These are phyloP conservation scores for Monopterus albus DNA, from an alignment of 2,113 vertebrate genomes.

Conservation along the genomic window DNA sequence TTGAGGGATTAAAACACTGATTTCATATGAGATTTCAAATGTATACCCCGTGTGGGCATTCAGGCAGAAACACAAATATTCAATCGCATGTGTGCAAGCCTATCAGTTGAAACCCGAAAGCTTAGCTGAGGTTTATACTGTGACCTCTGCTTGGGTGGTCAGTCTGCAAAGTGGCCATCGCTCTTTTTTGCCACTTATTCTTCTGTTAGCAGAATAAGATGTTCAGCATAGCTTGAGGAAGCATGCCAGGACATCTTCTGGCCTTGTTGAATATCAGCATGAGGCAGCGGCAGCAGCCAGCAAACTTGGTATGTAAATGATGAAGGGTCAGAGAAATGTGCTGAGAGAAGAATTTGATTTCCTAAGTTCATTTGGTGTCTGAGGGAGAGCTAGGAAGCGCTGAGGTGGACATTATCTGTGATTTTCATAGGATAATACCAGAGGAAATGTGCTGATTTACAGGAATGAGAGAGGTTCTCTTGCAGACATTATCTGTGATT, in stretches of 20 bases:
- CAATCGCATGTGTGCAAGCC: conserved; percentile 54
- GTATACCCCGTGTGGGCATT: background rate
- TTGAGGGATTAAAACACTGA: conserved; percentile 44
- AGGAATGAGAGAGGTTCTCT: conserved; percentile 12
- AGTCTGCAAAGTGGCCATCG: conserved; percentile 28
- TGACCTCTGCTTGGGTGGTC: conserved; percentile 59
- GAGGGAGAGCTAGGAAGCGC: conserved; percentile 18
- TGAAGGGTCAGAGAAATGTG: conserved; percentile 56
- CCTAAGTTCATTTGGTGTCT: conserved; percentile 27
- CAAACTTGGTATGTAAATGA: conserved; percentile 64
- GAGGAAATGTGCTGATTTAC: conserved; percentile 33
- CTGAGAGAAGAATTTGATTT: conserved; percentile 37
- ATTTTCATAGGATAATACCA: conserved; percentile 39
- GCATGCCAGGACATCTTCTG: conserved; percentile 37
- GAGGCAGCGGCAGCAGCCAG: conserved; percentile 25
- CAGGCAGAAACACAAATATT: conserved; percentile 50
- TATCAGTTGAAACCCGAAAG: conserved; percentile 35
- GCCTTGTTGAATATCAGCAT: conserved; percentile 34
- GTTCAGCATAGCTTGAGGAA: conserved; percentile 12
- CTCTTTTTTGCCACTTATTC: conserved; percentile 25
- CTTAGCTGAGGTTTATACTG: conserved; percentile 20
- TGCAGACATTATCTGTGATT: conserved; percentile 35
- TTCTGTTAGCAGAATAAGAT: conserved; percentile 41
- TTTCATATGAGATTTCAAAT: conserved; percentile 47
- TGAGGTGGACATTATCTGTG: conserved; percentile 1